These are phyloP conservation scores for Taurulus bubalis DNA, from an alignment of 2,113 vertebrate species.

Conservation along the genomic window DNA sequence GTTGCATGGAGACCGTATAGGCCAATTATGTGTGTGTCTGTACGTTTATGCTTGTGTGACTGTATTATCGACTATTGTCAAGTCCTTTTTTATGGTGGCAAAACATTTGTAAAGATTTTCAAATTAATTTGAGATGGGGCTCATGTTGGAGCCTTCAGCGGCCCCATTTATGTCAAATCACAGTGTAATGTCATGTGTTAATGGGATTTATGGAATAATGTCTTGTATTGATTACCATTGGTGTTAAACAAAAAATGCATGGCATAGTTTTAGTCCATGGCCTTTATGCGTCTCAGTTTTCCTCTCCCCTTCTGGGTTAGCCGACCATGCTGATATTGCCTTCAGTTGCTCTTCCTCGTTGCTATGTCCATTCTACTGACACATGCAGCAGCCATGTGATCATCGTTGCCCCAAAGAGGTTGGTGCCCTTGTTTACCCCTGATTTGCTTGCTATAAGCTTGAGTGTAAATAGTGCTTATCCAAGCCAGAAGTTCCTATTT, in stretches of 20 bases:
- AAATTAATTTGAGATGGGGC: neutral
- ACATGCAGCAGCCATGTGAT: neutral
- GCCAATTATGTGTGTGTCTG: neutral
- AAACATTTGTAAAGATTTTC: slow-evolving; percentile 1
- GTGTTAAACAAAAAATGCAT: neutral
- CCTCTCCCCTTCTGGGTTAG: neutral
- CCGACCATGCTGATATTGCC: neutral
- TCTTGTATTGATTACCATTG: neutral
- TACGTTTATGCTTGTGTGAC: neutral
- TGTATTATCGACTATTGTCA: too few species aligned
- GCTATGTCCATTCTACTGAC: neutral
- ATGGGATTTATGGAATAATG: neutral
- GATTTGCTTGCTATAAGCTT: neutral
- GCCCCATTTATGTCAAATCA: neutral
- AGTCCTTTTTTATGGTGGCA: neutral
- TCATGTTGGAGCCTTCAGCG: neutral
- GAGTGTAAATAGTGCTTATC: neutral
- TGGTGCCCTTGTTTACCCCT: neutral
- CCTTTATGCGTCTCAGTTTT: neutral
- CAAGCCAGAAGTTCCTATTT: neutral
- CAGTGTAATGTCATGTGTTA: neutral
- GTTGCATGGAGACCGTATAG: neutral
- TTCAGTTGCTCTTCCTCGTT: neutral
- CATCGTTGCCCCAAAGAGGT: neutral
- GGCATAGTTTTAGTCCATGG: neutral